Evolutionary conservation across 2,797 vertebrate genomes (phyloP).

Genomic region (Scolopax rusticola): DNA sequence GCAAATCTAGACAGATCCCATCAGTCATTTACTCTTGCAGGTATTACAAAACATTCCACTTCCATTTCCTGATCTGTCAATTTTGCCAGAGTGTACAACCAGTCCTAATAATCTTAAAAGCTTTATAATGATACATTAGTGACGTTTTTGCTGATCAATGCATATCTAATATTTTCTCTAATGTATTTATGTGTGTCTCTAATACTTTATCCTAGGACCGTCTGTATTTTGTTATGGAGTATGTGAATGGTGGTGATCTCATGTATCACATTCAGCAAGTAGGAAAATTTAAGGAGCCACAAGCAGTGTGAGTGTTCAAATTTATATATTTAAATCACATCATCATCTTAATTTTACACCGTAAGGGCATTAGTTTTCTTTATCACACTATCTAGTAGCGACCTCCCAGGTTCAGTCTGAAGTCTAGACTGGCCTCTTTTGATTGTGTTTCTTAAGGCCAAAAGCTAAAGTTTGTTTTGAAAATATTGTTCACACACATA

Average conservation of each 20-base stretch:
- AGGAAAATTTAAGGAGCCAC: conserved; percentile 96
- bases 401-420: not conserved
- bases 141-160: not conserved
- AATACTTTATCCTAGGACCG: conserved; percentile 84
- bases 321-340: not conserved
- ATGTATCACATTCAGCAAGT: conserved; percentile 91
- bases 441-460: not conserved
- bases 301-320: conserved; percentile 92
- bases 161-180: not conserved
- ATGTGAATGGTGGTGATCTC: conserved; percentile 96
- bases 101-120: conserved; percentile 30
- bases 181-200: not conserved
- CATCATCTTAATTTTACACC: not conserved
- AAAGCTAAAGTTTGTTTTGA: not conserved
- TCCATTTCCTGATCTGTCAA: not conserved
- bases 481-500: not conserved
- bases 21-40: not conserved
- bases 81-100: not conserved
- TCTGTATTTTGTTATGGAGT: conserved; percentile 98
- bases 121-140: not conserved
- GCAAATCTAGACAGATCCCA: not conserved
- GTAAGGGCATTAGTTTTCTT: not conserved
- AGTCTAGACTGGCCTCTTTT: not conserved
- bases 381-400: not conserved
- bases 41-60: not conserved